Evolutionary conservation across 2,113 vertebrate species (phyloP).

Genomic region (Isurus oxyrinchus): DNA sequence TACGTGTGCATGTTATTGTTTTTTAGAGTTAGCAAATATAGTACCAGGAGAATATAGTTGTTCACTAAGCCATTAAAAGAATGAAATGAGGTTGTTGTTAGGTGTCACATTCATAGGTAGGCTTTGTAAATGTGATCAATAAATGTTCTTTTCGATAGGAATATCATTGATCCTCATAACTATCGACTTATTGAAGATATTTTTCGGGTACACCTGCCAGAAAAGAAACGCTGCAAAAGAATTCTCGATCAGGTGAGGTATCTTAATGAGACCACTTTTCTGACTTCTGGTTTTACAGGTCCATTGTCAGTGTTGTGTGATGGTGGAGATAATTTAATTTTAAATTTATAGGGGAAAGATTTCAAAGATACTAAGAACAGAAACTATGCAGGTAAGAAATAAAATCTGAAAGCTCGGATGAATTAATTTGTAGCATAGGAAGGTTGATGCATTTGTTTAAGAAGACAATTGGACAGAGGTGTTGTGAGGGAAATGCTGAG

Average conservation of each 20-base stretch:
- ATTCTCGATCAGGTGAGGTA: conserved; percentile 84
- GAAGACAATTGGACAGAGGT: not conserved
- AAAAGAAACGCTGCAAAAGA: conserved; percentile 88
- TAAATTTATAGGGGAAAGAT: not conserved
- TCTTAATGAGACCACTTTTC: not conserved
- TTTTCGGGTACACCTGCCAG: conserved; percentile 84
- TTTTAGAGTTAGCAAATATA: not conserved
- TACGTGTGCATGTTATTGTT: not conserved
- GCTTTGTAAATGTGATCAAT: not conserved
- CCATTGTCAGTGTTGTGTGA: not conserved
- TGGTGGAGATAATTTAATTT: not conserved
- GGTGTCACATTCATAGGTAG: not conserved
- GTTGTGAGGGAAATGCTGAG: not conserved
- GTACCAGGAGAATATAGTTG: not conserved
- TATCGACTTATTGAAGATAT: conserved; percentile 89
- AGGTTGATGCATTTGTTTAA: not conserved
- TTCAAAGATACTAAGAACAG: not conserved
- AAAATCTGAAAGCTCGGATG: not conserved
- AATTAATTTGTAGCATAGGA: not conserved
- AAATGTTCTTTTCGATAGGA: conserved; percentile 55
- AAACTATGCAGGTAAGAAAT: not conserved
- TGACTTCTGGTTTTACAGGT: not conserved
- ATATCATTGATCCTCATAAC: conserved; percentile 92
- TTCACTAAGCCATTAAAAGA: not conserved
- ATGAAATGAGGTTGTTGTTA: not conserved